Evolutionary conservation across 2,113 vertebrate species (phyloP), one percentile per base, ranked within the genome.

Genomic region (Dinomys branickii): DNA sequence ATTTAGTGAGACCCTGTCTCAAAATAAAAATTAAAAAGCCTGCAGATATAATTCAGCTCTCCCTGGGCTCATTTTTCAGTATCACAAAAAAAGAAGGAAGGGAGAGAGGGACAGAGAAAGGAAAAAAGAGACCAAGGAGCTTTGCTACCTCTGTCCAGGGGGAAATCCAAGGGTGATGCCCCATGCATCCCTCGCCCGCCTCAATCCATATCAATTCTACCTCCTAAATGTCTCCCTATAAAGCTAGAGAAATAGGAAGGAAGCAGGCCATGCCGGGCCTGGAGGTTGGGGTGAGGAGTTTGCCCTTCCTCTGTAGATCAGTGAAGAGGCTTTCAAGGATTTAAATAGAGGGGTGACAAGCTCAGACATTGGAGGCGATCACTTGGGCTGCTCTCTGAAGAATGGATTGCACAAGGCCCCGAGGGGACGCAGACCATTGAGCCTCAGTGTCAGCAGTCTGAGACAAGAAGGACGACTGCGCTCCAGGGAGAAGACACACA

Each of bases 241-340:
- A 52, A 81, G 56, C 69, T 52, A 52, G 58, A 77, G 61, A 81
- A 30, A n/a, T 58, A 44, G 35, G 35, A 69, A 95, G 65, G 65
- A 90, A 28, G 4, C 44, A 81, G 86, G 94, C 67, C 30, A 33
- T n/a, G 3, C 58, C 26, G 44, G 63, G 65, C 20, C 77, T 52
- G 19, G 17, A 78, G 35, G 12, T 17, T 12, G 52, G 0, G 28
- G 35, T 59, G 50, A 94, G 35, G 50, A 92, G 89, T 96, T 91
- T 89, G 54, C 20, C 96, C 86, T 95, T 91, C 56, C 78, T 87
- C 73, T 58, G 83, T 85, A 86, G 65, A 44, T 78, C 88, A 56
- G 13, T 87, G 59, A 94, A 90, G 84, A 86, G 75, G 44, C 44
- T 90, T 82, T 69, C 54, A 56, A 89, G 69, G 56, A 85, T 87